Percentiles rank a stretch among this genome's conserved stretches.
Evolutionary conservation across 2,888 invertebrate genomes (phyloP).

Genomic region (Muschampia plurimacula): DNA sequence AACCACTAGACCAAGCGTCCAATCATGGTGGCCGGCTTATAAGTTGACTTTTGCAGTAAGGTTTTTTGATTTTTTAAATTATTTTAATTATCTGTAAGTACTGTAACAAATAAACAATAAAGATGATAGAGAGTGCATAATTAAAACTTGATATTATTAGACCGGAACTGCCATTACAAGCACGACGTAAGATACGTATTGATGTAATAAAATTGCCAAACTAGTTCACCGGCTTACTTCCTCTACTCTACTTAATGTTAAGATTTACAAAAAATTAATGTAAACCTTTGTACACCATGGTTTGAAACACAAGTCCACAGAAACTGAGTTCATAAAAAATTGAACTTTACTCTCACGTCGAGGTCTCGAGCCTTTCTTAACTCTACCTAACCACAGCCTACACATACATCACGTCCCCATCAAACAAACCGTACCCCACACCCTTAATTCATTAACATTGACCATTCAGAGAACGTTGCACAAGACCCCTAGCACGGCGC

Average conservation of each 20-base stretch:
- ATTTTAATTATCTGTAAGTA: too few relatives aligned
- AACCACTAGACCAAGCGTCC: too few relatives aligned
- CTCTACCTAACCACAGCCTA: neutral
- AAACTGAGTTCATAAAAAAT: too few relatives aligned
- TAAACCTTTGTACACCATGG: too few relatives aligned
- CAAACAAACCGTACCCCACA: neutral
- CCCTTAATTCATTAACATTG: constrained; percentile 1
- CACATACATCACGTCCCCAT: neutral
- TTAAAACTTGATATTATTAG: neutral
- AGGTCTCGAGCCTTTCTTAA: neutral
- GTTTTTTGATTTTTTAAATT: too few relatives aligned
- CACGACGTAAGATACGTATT: neutral
- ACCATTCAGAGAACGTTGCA: neutral
- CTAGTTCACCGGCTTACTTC: neutral
- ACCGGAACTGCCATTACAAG: neutral
- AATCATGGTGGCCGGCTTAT: too few relatives aligned
- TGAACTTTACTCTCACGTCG: neutral
- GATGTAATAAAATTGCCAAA: neutral
- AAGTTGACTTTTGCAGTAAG: too few relatives aligned
- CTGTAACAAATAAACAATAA: neutral
- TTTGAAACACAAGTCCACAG: too few relatives aligned
- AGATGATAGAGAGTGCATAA: neutral
- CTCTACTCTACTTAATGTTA: neutral
- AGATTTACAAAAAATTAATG: neutral
- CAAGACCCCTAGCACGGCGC: neutral